Evolutionary conservation across 2,888 invertebrate species (phyloP), one percentile per base, ranked within the genome.

Genomic region (Synergus japonicus): DNA sequence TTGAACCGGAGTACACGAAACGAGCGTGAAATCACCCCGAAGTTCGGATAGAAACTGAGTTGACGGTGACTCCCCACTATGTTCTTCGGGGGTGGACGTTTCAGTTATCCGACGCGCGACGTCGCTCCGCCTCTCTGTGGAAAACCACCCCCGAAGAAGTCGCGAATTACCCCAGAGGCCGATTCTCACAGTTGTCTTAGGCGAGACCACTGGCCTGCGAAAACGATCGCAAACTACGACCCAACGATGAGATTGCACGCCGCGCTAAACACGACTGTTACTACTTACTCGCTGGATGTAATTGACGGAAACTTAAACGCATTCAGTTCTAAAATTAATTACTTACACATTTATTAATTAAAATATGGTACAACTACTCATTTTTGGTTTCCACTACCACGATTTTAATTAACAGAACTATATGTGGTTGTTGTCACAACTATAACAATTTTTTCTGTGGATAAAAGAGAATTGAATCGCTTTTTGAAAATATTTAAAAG

Each of bases 41-140:
- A 86, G 89, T 88, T 86, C 87, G 86, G 88, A 89, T 86, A 88
- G 86, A 89, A 89, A 91, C 91, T 91, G 90, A 86, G 87, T 88
- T 87, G 82, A 67, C 84, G 81, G 85, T 82, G 82, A 79, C 83
- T 88, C 90, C 89, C 90, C 90, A 87, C 90, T 86, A 85, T 29
- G 79, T 78, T 82, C 85, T 79, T 82, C 79, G 82, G 86, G 88
- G 89, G 88, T 86, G 88, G 84, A 85, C 85, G 86, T 79, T 80
- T 79, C 77, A 81, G 83, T 82, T 83, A 84, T 86, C 82, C 89
- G 90, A 88, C 88, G 90, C 90, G 90, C 90, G 87, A 86, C 90
- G 87, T 88, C 86, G 91, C 91, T 90, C 91, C 91, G 91, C 91
- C 91, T 90, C 83, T 86, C 82, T 83, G 85, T 84, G 86, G 83